phyloP scores from a whole-genome alignment of 2,113 vertebrate genomes.

The Pelodiscus sinensis region DNA sequence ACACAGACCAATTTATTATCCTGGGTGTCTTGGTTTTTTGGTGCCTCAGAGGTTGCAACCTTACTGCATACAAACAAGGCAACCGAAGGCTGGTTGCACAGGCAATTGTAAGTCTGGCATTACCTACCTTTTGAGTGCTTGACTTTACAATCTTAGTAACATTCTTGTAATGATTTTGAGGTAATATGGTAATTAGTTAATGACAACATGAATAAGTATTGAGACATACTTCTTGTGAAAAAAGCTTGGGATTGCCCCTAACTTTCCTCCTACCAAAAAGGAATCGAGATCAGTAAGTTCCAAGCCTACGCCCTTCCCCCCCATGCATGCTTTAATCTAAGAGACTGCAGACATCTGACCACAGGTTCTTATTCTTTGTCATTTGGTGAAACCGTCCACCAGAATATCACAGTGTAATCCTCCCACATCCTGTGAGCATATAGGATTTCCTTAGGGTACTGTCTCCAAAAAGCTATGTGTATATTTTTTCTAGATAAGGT shows the following conservation, averaged over 20 bases:
- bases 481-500: not conserved
- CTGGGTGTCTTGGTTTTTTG: not conserved
- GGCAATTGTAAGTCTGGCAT: not conserved
- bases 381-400: not conserved
- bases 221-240: not conserved
- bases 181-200: not conserved
- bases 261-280: not conserved
- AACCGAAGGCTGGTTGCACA: not conserved
- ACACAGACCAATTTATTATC: not conserved
- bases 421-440: not conserved
- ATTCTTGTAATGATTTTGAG: not conserved
- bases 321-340: not conserved
- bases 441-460: not conserved
- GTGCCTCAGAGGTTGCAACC: not conserved
- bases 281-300: not conserved
- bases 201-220: not conserved
- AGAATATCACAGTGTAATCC: not conserved
- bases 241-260: not conserved
- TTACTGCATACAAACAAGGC: not conserved
- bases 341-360: not conserved
- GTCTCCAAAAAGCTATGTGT: not conserved
- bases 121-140: not conserved
- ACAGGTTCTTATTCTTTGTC: not conserved
- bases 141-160: not conserved
- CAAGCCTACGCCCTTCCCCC: not conserved